Evolutionary conservation across 2,888 invertebrate genomes (phyloP).

Genomic region (Cerastis rubricosa): DNA sequence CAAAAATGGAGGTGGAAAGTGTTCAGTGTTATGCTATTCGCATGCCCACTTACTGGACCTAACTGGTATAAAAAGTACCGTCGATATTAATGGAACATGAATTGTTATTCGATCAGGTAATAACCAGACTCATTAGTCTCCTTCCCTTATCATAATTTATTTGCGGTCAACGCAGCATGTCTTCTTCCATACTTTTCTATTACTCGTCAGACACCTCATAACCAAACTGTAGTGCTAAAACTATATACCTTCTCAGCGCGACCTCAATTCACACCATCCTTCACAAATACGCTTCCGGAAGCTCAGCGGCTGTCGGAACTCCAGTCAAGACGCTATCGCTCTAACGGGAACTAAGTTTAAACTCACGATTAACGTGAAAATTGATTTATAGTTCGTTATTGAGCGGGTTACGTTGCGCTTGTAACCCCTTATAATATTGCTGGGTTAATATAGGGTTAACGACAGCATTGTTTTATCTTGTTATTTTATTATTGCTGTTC

Average conservation of each 20-base stretch:
- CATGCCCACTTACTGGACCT: not conserved
- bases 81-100: not conserved
- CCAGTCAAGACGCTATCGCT: conserved; percentile 76
- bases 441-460: conserved; percentile 24
- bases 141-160: no score
- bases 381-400: conserved; percentile 73
- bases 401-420: conserved; percentile 49
- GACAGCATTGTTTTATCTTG: conserved; percentile 13
- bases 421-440: conserved; percentile 43
- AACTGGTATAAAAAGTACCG: not conserved
- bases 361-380: conserved; percentile 72
- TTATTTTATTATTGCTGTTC: not conserved
- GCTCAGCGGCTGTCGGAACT: conserved; percentile 69
- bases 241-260: not conserved
- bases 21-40: not conserved
- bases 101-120: not conserved
- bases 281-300: conserved; percentile 60
- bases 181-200: no score
- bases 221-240: not conserved
- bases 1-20: not conserved
- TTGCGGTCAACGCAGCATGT: no score
- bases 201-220: no score
- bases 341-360: conserved; percentile 72
- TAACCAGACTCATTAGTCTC: not conserved
- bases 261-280: not conserved